Conservation (phyloP, 23 tunicate species). For the Aplidium turbinatum region DNA sequence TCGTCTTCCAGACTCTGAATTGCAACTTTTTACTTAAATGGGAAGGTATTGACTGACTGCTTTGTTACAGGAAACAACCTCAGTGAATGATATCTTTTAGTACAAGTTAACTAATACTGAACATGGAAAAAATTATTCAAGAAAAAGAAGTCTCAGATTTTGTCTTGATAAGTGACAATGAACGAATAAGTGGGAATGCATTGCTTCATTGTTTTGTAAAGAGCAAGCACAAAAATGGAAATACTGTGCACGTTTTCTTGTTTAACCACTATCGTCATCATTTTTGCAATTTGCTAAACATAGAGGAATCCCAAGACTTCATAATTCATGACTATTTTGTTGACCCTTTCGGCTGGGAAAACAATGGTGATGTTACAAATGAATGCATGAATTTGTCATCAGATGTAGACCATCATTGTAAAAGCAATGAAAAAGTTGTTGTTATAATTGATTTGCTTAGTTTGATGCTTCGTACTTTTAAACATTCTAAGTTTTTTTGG, state of each 20-base stretch:
- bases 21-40: too few relatives aligned
- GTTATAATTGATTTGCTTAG: constrained; percentile 22
- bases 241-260: neutral
- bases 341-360: constrained; percentile 11
- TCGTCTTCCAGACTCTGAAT: too few relatives aligned
- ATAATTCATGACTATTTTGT: constrained; percentile 20
- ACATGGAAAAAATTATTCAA: constrained; percentile 8
- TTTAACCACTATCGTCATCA: neutral
- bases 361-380: neutral
- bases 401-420: too few relatives aligned
- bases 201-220: neutral
- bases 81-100: too few relatives aligned
- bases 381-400: neutral
- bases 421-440: neutral
- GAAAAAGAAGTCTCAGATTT: neutral
- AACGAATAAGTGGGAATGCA: neutral
- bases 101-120: too few relatives aligned
- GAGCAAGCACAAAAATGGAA: neutral
- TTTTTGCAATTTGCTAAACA: neutral
- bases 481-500: neutral
- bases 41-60: too few relatives aligned
- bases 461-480: neutral
- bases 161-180: constrained; percentile 7
- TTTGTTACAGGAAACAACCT: too few relatives aligned
- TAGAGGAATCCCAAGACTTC: neutral